Evolutionary conservation across 2,797 vertebrate genomes (phyloP).

Genomic region (Rhinella marina): DNA sequence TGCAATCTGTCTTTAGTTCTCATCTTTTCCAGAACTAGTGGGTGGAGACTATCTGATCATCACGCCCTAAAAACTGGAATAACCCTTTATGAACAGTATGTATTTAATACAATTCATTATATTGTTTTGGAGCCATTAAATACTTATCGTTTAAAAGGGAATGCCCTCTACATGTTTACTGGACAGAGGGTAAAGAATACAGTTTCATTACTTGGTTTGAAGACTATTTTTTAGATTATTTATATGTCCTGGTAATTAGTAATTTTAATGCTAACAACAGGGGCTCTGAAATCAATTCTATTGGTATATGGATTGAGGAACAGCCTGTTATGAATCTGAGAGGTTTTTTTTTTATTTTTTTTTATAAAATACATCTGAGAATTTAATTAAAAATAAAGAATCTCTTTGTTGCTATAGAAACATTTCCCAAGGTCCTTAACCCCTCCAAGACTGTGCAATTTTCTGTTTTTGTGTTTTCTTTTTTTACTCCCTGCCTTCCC

Average conservation of each 20-base stretch:
- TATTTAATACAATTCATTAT: too few species aligned
- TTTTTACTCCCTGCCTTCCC: too few species aligned
- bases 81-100: too few species aligned
- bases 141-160: background rate
- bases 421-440: background rate
- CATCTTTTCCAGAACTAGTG: too few species aligned
- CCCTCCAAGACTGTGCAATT: too few species aligned
- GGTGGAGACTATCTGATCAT: too few species aligned
- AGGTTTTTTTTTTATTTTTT: too few species aligned
- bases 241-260: slow-evolving; percentile 75
- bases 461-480: too few species aligned
- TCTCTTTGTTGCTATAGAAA: slow-evolving; percentile 40
- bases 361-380: background rate
- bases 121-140: background rate
- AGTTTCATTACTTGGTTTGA: slow-evolving; percentile 15
- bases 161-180: slow-evolving; percentile 12
- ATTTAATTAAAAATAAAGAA: slow-evolving; percentile 30
- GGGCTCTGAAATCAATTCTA: slow-evolving; percentile 56
- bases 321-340: background rate
- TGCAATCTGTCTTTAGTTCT: too few species aligned
- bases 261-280: slow-evolving; percentile 70
- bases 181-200: slow-evolving; percentile 37
- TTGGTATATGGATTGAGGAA: background rate
- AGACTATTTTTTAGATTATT: slow-evolving; percentile 62
- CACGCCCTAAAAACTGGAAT: too few species aligned